These are phyloP conservation scores for Dryoscopus gambensis DNA, from an alignment of 2,113 vertebrate genomes.

Conservation along the genomic window DNA sequence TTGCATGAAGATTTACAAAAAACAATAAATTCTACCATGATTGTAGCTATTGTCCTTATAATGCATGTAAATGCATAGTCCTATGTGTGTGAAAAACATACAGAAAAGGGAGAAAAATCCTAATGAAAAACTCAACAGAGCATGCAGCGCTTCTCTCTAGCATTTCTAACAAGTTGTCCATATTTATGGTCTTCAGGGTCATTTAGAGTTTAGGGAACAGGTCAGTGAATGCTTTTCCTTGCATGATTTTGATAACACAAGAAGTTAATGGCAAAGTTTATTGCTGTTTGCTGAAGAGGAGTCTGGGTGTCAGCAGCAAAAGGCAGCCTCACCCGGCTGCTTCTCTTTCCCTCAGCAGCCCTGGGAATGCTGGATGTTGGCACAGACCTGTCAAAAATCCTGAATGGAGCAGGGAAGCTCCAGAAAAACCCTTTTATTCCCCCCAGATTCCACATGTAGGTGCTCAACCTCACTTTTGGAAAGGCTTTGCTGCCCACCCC, in stretches of 20 bases:
- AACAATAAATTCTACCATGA: not conserved
- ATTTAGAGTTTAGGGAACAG: not conserved
- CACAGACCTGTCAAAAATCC: not conserved
- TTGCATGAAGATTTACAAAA: not conserved
- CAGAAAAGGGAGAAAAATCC: not conserved
- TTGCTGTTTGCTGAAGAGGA: not conserved
- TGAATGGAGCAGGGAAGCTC: not conserved
- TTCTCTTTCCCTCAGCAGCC: not conserved
- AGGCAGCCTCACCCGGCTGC: not conserved
- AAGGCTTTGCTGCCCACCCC: not conserved
- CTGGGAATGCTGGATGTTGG: not conserved
- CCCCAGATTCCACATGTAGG: rapidly evolving
- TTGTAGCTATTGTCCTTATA: not conserved
- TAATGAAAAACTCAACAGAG: slow-evolving; percentile 11
- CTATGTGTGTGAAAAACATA: not conserved
- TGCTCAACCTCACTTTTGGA: not conserved
- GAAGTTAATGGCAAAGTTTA: not conserved
- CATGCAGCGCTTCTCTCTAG: not conserved
- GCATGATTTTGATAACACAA: not conserved
- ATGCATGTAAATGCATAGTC: not conserved
- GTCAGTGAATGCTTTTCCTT: not conserved
- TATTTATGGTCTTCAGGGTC: not conserved
- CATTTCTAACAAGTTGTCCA: not conserved
- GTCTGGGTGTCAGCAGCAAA: not conserved
- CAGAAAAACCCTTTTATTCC: not conserved